Percentiles rank a stretch among this genome's conserved stretches.
phyloP scores from a whole-genome alignment of 2,797 vertebrate genomes.

The Molossus alvarezi region DNA sequence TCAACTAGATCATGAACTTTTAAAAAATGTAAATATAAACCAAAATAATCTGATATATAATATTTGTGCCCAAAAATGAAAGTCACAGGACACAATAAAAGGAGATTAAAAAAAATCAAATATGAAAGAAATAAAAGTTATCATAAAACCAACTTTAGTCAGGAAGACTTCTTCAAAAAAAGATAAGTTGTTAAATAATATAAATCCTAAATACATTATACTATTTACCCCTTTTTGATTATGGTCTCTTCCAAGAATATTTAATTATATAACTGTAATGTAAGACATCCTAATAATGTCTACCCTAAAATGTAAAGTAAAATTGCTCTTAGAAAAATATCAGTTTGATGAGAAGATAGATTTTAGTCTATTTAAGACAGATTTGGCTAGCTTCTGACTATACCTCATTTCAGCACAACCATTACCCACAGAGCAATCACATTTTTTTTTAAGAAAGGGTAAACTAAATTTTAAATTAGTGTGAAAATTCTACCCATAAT shows the following conservation, averaged over 20 bases:
- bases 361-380: constrained; percentile 12
- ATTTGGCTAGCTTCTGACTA: constrained; percentile 51
- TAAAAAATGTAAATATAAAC: constrained; percentile 70
- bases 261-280: constrained; percentile 56
- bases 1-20: constrained; percentile 62
- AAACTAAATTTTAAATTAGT: constrained; percentile 62
- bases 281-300: not conserved
- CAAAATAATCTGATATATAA: constrained; percentile 54
- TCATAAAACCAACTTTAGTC: constrained; percentile 33
- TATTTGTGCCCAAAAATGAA: constrained; percentile 50
- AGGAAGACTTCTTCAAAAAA: constrained; percentile 56
- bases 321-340: constrained; percentile 53
- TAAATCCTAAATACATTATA: constrained; percentile 33
- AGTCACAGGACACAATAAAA: constrained; percentile 59
- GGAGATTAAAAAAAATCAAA: constrained; percentile 16
- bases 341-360: not conserved
- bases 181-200: not conserved
- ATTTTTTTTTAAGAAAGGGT: constrained; percentile 43
- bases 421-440: not conserved
- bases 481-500: constrained; percentile 23
- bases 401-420: constrained; percentile 31
- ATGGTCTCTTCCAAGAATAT: constrained; percentile 52
- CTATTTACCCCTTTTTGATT: not conserved
- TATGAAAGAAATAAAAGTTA: constrained; percentile 29
- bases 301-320: constrained; percentile 53